Evolutionary conservation across 2,888 invertebrate species (phyloP).

Genomic region (Parnassius glacialis): DNA sequence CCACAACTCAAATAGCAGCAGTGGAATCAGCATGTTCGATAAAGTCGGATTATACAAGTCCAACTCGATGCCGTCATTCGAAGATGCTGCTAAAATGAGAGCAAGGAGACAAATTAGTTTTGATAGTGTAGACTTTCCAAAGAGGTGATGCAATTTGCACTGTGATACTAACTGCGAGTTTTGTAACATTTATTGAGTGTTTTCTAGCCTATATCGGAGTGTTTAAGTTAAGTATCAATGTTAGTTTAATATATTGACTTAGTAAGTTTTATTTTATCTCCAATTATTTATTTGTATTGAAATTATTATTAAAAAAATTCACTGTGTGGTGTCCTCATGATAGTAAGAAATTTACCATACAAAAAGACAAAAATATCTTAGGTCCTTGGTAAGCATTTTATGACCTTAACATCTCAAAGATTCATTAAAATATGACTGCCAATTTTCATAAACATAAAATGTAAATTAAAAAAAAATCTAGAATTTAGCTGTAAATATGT

Average conservation of each 20-base stretch:
- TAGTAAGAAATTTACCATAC: background rate
- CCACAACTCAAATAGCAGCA: slow-evolving; percentile 62
- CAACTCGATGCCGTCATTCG: slow-evolving; percentile 71
- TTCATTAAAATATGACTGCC: background rate
- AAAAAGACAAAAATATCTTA: background rate
- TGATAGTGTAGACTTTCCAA: slow-evolving; percentile 76
- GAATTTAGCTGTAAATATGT: no score
- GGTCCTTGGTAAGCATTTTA: slow-evolving; percentile 24
- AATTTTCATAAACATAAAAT: no score
- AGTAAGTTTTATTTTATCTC: slow-evolving; percentile 17
- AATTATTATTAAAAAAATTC: slow-evolving; percentile 9
- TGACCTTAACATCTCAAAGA: slow-evolving; percentile 11
- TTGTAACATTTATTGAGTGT: slow-evolving; percentile 12
- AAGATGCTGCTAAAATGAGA: slow-evolving; percentile 72
- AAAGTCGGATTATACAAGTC: slow-evolving; percentile 61
- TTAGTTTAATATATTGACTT: slow-evolving; percentile 17
- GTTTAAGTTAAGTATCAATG: slow-evolving; percentile 12
- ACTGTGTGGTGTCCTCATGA: slow-evolving; percentile 5
- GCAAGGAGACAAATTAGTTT: slow-evolving; percentile 82
- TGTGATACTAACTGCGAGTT: slow-evolving; percentile 13
- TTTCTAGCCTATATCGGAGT: slow-evolving; percentile 2
- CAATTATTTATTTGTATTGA: slow-evolving; percentile 30
- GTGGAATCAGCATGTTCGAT: slow-evolving; percentile 56
- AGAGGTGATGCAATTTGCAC: slow-evolving; percentile 55
- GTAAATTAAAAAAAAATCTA: no score